Percentiles rank a stretch among this genome's conserved stretches.
phyloP scores from a whole-genome alignment of 2,797 vertebrate species.

The Etheostoma perlongum region DNA sequence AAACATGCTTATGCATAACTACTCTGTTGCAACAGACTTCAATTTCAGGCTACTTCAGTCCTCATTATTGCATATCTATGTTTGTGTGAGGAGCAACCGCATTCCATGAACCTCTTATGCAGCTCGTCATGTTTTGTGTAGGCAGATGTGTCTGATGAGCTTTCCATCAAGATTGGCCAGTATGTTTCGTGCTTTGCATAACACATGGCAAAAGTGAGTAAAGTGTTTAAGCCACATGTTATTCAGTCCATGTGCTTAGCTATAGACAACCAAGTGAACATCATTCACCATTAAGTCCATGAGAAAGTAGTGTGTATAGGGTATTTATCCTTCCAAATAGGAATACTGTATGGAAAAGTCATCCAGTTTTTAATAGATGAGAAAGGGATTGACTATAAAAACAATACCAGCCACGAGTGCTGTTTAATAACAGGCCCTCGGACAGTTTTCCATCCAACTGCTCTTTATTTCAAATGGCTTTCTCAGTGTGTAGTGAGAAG shows the following conservation, averaged over 20 bases:
- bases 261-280: conserved; percentile 22
- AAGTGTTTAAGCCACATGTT: conserved; percentile 16
- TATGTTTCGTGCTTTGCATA: not conserved
- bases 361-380: conserved; percentile 73
- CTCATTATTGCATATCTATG: conserved; percentile 43
- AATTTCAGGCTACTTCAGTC: conserved; percentile 42
- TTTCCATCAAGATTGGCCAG: conserved; percentile 39
- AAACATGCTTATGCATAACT: conserved; percentile 53
- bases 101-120: conserved; percentile 29
- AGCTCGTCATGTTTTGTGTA: conserved; percentile 44
- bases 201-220: conserved; percentile 20
- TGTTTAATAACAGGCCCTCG: conserved; percentile 68
- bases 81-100: conserved; percentile 21
- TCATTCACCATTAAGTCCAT: conserved; percentile 13
- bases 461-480: conserved; percentile 62
- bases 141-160: conserved; percentile 28
- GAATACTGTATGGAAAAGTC: conserved; percentile 70
- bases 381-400: conserved; percentile 73
- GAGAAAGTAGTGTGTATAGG: conserved; percentile 20
- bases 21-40: conserved; percentile 36
- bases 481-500: conserved; percentile 34
- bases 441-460: conserved; percentile 64
- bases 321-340: conserved; percentile 53
- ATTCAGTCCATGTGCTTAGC: conserved; percentile 35
- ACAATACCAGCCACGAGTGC: conserved; percentile 61